A percentile compares a stretch with the other conserved stretches of the same genome.
Evolutionary conservation across 2,888 invertebrate genomes (phyloP).

Genomic region (Tetramorium bicarinatum): DNA sequence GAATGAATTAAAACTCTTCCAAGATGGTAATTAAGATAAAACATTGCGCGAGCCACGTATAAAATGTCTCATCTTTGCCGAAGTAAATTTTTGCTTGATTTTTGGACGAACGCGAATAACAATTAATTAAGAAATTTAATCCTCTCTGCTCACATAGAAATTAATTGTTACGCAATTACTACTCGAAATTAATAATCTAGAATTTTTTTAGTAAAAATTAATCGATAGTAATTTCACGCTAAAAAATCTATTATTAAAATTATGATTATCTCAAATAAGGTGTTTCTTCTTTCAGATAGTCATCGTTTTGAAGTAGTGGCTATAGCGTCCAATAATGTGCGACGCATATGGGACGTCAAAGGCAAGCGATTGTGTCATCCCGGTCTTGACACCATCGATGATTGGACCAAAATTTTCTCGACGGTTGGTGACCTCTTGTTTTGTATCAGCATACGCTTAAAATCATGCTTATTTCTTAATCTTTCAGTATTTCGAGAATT

Average conservation of each 20-base stretch:
- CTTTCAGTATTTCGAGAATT: conserved; percentile 91
- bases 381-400: conserved; percentile 91
- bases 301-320: conserved; percentile 88
- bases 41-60: not conserved
- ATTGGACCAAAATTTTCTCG: conserved; percentile 92
- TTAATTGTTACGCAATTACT: conserved; percentile 1
- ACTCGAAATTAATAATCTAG: not conserved
- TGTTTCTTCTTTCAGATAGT: conserved; percentile 57
- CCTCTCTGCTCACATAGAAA: not conserved
- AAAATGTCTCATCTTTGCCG: not conserved
- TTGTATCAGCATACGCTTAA: not conserved
- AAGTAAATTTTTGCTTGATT: not conserved
- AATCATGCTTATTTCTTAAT: not conserved
- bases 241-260: conserved; percentile 3
- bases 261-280: not conserved
- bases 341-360: conserved; percentile 89
- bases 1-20: conserved; percentile 89
- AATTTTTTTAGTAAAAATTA: not conserved
- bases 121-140: not conserved
- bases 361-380: conserved; percentile 94
- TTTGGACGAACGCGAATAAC: not conserved
- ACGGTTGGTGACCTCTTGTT: conserved; percentile 88
- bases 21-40: conserved; percentile 85
- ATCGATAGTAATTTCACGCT: not conserved
- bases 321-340: conserved; percentile 89